Percentiles rank a stretch among this genome's conserved stretches.
Conservation (phyloP, 92 coral and sea anemone genomes). For the Zoanthus solanderi region DNA sequence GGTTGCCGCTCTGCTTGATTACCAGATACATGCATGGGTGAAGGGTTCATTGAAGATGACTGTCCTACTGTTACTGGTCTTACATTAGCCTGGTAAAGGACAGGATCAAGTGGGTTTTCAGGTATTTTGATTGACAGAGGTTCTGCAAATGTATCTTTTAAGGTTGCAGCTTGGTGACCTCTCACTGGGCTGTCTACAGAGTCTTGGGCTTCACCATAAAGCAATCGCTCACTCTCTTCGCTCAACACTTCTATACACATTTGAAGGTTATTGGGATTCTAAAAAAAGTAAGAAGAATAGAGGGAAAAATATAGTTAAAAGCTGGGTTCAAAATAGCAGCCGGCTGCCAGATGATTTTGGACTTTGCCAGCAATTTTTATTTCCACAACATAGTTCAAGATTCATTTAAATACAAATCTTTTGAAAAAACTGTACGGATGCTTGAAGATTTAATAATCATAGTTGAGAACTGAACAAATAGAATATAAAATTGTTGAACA, state of each 20-base stretch:
- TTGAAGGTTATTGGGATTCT: slow-evolving; percentile 38
- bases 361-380: too few species aligned
- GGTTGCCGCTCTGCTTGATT: slow-evolving; percentile 39
- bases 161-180: not conserved
- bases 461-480: too few species aligned
- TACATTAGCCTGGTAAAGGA: slow-evolving; percentile 12
- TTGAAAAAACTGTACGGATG: too few species aligned
- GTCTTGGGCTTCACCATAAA: slow-evolving; percentile 37
- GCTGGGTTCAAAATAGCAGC: too few species aligned
- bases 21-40: not conserved
- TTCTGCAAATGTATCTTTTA: slow-evolving; percentile 5
- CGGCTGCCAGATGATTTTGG: too few species aligned
- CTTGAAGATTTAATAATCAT: too few species aligned
- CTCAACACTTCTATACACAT: slow-evolving; percentile 26
- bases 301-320: too few species aligned
- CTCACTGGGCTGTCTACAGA: slow-evolving; percentile 5
- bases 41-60: not conserved
- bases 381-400: too few species aligned
- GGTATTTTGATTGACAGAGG: slow-evolving; percentile 36
- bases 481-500: too few species aligned
- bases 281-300: not conserved
- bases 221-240: slow-evolving; percentile 12
- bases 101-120: slow-evolving; percentile 20
- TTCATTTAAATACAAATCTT: too few species aligned
- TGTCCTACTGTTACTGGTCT: slow-evolving; percentile 28